Base-by-base conservation (phyloP, 2,888 invertebrate species). In the Eupithecia vulgata region DNA sequence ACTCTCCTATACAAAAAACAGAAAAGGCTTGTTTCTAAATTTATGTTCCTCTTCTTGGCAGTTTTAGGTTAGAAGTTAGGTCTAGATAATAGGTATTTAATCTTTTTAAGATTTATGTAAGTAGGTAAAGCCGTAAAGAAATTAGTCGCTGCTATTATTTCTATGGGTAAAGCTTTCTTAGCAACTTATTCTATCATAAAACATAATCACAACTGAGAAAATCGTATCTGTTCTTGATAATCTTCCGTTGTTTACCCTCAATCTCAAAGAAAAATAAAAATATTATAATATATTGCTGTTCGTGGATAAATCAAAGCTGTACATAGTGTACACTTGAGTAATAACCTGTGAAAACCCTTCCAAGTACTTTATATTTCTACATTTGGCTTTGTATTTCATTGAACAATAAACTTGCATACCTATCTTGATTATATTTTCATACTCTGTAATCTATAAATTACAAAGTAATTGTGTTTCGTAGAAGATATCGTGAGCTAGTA, bases 401-500 rank as follows among this genome's bases (percentile, higher is more conserved):
- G 57, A 5, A 57, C 13, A 25, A 5, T 52, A n/a, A 5, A 40
- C 12, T 40, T 40, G 5, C 4, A 17, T 10, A 48, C 8, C n/a
- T 48, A 21, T 4, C n/a, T 21, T 7, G 48, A 52, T 57, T 57
- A 57, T 57, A 45, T 57, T 57, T 57, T 57, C 12, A 57, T 57
- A 25, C 25, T 57, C 12, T 25, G 25, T 57, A 52, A 52, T 57
- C 57, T 57, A 57, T 25, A 57, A 57, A 57, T 57, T 57, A 57
- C 57, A 57, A 57, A 57, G 57, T 57, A 57, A 57, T 57, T 57
- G 12, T 57, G 57, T 57, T 57, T 57, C 25, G 34, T 61, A 52
- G 48, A 57, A 57, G 25, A 57, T 57, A 57, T 52, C 30, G 62
- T 67, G 61, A 66, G 78, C 72, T 76, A 42, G 70, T 67, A 48